Evolutionary conservation across 2,113 vertebrate species (phyloP), one percentile per base, ranked within the genome.

Genomic region (Malaclemys terrapin): DNA sequence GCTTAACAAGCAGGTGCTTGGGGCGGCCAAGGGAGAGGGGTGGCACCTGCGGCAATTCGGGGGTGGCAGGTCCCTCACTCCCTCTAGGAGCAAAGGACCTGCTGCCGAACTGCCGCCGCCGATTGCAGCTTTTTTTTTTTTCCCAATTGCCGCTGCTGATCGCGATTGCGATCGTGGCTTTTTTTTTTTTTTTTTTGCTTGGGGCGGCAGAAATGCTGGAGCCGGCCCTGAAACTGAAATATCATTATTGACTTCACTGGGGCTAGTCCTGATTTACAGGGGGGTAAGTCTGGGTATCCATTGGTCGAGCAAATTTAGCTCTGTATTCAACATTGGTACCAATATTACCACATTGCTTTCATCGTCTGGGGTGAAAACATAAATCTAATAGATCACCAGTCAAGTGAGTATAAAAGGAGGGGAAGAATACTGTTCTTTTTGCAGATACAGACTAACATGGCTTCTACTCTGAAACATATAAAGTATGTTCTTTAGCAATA

Each of bases 401-500:
- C 81, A 95, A 93, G 72, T 0, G 5, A 87, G 82, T 91, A 84
- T 29, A 81, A 96, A 93, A 56, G 13, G 6, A 93, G 78, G 84
- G 84, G 75, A 76, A 57, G 69, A 59, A 54, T 65, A 53, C 82
- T 12, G 50, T 50, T 50, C 13, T 50, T 50, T 50, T 50, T 50
- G 50, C 14, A 13, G 50, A 50, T 14, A 50, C 50, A 50, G 13
- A 50, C 13, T 50, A 50, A 50, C 50, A 50, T 4, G 13, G 50
- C 50, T 50, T 13, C 50, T 50, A 50, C 50, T 50, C 50, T 50
- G 50, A 50, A 50, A 50, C 80, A 85, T 38, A 83, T 94, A 94
- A 96, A 95, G 92, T 85, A 92, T 89, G 52, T 57, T 94, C 95
- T 88, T 24, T 95, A 87, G 87, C 89, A 96, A 96, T 95, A 96